A percentile compares a stretch with the other conserved stretches of the same genome.
phyloP scores from a whole-genome alignment of 2,113 vertebrate species.

The Steatornis caripensis region DNA sequence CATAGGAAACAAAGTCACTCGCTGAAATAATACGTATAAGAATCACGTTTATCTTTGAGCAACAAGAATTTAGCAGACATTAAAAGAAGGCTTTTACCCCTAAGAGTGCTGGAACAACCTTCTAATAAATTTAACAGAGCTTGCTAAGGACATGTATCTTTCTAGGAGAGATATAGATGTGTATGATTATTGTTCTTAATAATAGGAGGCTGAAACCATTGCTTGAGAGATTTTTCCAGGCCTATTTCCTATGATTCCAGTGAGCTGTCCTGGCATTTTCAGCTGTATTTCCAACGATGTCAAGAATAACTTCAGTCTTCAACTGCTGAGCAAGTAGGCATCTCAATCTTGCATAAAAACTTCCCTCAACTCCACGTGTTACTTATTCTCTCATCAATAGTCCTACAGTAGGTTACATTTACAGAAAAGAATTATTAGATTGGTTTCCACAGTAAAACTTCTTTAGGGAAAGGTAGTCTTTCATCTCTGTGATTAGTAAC shows the following conservation, averaged over 20 bases:
- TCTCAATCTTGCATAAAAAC: not conserved
- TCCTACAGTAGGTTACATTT: not conserved
- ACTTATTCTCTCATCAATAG: not conserved
- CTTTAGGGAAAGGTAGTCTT: not conserved
- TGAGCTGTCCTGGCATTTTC: not conserved
- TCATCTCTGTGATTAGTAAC: not conserved
- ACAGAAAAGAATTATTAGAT: not conserved
- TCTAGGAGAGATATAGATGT: not conserved
- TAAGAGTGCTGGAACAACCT: not conserved
- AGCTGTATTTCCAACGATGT: not conserved
- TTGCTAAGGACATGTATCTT: not conserved
- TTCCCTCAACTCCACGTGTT: not conserved
- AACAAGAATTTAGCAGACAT: not conserved
- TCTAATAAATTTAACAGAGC: not conserved
- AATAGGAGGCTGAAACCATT: not conserved
- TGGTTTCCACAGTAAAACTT: not conserved
- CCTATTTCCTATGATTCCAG: not conserved
- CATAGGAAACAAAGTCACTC: not conserved
- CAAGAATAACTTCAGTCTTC: not conserved
- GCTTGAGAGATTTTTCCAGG: not conserved
- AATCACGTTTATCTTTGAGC: not conserved
- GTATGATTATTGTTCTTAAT: accelerated
- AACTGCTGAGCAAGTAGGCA: not conserved
- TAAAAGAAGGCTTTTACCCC: not conserved
- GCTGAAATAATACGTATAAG: not conserved